phyloP scores from a whole-genome alignment of 1,140 invertebrate genomes.

The Lanistes nyassanus region DNA sequence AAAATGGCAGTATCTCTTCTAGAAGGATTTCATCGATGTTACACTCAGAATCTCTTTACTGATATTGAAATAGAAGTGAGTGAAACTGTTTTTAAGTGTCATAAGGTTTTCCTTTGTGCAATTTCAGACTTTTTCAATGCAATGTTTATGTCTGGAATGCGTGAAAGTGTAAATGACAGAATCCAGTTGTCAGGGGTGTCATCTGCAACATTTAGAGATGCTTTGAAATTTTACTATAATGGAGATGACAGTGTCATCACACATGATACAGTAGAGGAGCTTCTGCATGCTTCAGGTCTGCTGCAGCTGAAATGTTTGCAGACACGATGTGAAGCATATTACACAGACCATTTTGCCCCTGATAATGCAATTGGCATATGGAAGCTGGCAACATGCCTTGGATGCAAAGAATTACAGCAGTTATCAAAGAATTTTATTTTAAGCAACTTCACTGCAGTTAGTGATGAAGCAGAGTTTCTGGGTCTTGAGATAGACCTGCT shows the following conservation, averaged over 20 bases:
- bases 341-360: slow-evolving; percentile 34
- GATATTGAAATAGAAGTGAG: slow-evolving; percentile 37
- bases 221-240: slow-evolving; percentile 45
- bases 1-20: slow-evolving; percentile 27
- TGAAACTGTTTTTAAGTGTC: slow-evolving; percentile 31
- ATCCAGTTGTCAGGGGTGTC: slow-evolving; percentile 31
- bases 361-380: slow-evolving; percentile 46
- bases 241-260: slow-evolving; percentile 39
- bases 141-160: slow-evolving; percentile 87
- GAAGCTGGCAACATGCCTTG: slow-evolving; percentile 41
- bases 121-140: slow-evolving; percentile 92
- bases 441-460: slow-evolving; percentile 33
- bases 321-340: slow-evolving; percentile 46
- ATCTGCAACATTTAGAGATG: slow-evolving; percentile 34
- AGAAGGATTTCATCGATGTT: slow-evolving; percentile 25
- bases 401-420: slow-evolving; percentile 33
- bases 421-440: slow-evolving; percentile 39
- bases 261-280: slow-evolving; percentile 42
- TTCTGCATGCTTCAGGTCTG: slow-evolving; percentile 42
- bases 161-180: slow-evolving; percentile 70
- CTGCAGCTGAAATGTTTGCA: slow-evolving; percentile 44
- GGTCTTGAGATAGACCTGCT: slow-evolving; percentile 37
- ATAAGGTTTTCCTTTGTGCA: slow-evolving; percentile 79
- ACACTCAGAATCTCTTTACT: slow-evolving; percentile 19
- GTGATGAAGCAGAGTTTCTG: slow-evolving; percentile 40